phyloP scores from a whole-genome alignment of 2,888 invertebrate genomes.

The Pachymerium ferrugineum region DNA sequence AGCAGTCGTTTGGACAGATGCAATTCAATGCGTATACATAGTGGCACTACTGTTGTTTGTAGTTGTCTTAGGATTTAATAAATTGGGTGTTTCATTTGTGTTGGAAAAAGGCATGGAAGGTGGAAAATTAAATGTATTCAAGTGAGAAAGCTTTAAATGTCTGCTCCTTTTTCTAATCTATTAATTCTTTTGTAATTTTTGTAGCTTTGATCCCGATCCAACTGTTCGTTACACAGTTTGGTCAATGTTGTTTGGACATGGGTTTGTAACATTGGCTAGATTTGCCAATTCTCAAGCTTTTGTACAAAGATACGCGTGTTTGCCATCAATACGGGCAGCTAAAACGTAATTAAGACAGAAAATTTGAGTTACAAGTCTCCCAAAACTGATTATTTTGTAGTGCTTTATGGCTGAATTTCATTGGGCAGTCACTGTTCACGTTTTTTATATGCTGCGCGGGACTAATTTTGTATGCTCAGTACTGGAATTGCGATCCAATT shows the following conservation, averaged over 20 bases:
- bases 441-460: slow-evolving; percentile 40
- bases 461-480: slow-evolving; percentile 44
- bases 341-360: slow-evolving; percentile 29
- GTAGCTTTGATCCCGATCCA: slow-evolving; percentile 60
- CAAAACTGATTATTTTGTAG: too few relatives aligned
- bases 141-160: neutral
- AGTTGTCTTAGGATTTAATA: slow-evolving; percentile 68
- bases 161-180: neutral
- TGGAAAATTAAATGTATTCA: slow-evolving; percentile 25
- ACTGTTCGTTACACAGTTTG: slow-evolving; percentile 82
- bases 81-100: slow-evolving; percentile 69
- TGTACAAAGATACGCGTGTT: slow-evolving; percentile 84
- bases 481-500: slow-evolving; percentile 45
- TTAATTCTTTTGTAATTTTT: neutral
- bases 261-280: slow-evolving; percentile 85
- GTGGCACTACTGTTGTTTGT: slow-evolving; percentile 74
- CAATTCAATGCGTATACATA: slow-evolving; percentile 87
- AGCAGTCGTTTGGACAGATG: slow-evolving; percentile 77
- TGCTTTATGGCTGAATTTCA: neutral
- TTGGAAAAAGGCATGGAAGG: slow-evolving; percentile 49
- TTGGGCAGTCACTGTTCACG: neutral
- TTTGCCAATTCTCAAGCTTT: slow-evolving; percentile 91
- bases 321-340: slow-evolving; percentile 53
- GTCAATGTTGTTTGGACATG: slow-evolving; percentile 75
- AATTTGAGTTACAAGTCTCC: neutral